These are phyloP conservation scores for Trachemys scripta DNA, from an alignment of 2,113 vertebrate genomes.

Conservation along the genomic window DNA sequence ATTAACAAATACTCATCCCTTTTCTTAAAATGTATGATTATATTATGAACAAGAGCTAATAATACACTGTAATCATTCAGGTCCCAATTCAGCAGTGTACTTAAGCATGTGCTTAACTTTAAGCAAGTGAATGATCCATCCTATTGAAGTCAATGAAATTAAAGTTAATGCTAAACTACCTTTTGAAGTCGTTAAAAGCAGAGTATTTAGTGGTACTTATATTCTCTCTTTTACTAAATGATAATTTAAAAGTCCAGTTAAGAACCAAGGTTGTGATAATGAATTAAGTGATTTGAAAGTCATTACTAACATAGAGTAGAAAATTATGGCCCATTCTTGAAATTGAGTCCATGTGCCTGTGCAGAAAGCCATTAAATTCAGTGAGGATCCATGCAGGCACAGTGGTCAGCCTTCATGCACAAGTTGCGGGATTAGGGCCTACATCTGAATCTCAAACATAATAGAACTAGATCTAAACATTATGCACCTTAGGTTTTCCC, in stretches of 20 bases:
- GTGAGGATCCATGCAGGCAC: background rate
- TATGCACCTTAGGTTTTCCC: background rate
- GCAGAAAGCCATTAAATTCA: background rate
- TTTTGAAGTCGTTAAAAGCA: background rate
- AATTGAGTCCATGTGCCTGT: accelerated
- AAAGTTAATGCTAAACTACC: background rate
- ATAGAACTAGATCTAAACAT: background rate
- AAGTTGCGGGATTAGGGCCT: background rate
- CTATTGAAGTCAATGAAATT: background rate
- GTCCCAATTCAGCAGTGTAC: background rate
- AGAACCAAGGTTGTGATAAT: background rate
- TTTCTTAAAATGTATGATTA: background rate
- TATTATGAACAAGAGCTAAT: background rate
- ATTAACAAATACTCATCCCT: background rate
- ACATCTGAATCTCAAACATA: background rate
- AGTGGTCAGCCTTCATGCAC: background rate
- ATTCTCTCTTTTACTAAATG: background rate
- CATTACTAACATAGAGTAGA: background rate
- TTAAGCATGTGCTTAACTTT: background rate
- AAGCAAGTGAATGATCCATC: background rate
- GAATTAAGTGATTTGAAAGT: background rate
- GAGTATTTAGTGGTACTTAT: background rate
- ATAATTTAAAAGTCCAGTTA: background rate
- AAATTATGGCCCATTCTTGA: background rate
- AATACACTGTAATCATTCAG: background rate